phyloP scores from a whole-genome alignment of 2,888 invertebrate species.

The Heterodera filipjevi region DNA sequence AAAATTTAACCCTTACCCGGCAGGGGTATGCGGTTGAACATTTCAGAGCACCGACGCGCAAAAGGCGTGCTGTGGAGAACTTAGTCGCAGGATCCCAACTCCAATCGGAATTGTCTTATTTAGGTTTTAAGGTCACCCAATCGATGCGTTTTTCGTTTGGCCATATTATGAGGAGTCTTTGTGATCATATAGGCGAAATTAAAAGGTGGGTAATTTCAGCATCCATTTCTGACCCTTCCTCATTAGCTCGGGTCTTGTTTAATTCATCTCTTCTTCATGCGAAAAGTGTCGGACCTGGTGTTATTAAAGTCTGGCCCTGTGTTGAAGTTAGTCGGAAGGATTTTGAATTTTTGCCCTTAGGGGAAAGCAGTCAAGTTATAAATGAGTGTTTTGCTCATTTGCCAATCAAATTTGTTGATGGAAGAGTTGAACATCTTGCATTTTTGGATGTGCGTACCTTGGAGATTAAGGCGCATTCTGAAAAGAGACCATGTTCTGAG shows the following conservation, averaged over 20 bases:
- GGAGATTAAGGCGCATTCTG: neutral
- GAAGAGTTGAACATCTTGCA: neutral
- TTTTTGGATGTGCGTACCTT: neutral
- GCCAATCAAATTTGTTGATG: neutral
- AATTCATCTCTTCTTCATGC: neutral
- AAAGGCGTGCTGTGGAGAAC: constrained; percentile 25
- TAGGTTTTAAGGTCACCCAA: neutral
- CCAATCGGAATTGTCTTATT: neutral
- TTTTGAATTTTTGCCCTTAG: neutral
- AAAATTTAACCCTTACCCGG: neutral
- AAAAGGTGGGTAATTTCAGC: neutral
- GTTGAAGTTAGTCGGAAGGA: neutral
- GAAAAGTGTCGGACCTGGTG: neutral
- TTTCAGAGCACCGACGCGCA: neutral
- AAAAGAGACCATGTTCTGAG: neutral
- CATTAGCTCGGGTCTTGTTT: neutral
- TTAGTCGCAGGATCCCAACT: neutral
- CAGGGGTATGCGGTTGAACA: neutral
- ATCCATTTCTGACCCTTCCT: neutral
- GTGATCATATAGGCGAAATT: neutral
- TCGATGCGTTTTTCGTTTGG: neutral
- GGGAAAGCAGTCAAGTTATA: neutral
- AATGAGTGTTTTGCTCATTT: neutral
- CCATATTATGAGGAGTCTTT: constrained; percentile 17
- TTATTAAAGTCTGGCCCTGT: constrained; percentile 19